phyloP scores from a whole-genome alignment of 2,888 invertebrate species.

The Eupithecia insigniata region DNA sequence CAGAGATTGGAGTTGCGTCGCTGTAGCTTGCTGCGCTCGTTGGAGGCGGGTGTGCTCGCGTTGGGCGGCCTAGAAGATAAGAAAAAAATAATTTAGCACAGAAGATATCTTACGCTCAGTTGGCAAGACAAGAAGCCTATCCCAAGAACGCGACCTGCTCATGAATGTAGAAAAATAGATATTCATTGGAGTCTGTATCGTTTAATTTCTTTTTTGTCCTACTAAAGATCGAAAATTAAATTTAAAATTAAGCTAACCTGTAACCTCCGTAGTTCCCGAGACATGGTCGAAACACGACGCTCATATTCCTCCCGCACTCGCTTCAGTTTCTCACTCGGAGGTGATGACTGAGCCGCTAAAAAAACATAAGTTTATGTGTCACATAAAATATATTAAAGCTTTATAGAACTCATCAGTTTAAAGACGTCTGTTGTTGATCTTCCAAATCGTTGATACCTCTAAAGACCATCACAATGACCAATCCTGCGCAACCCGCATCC shows the following conservation, averaged over 20 bases:
- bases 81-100: neutral
- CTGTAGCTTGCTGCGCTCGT: slow-evolving; percentile 94
- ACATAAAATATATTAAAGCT: no score
- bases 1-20: slow-evolving; percentile 92
- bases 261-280: slow-evolving; percentile 90
- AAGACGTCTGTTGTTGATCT: no score
- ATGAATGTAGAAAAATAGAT: neutral
- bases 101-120: neutral
- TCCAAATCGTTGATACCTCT: no score
- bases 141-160: neutral
- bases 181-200: no score
- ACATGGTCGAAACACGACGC: slow-evolving; percentile 91
- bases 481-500: no score
- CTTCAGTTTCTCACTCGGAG: slow-evolving; percentile 88
- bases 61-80: slow-evolving; percentile 88
- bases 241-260: slow-evolving; percentile 23
- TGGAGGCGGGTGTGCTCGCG: slow-evolving; percentile 94
- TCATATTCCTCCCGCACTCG: slow-evolving; percentile 96
- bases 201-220: no score
- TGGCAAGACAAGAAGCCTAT: neutral
- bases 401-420: no score
- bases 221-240: no score
- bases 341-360: slow-evolving; percentile 78
- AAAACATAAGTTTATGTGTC: no score
- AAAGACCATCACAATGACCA: no score